A percentile compares a stretch with the other conserved stretches of the same genome.
Conservation (phyloP, 1,140 invertebrate species). For the Bombus pyrosoma region DNA sequence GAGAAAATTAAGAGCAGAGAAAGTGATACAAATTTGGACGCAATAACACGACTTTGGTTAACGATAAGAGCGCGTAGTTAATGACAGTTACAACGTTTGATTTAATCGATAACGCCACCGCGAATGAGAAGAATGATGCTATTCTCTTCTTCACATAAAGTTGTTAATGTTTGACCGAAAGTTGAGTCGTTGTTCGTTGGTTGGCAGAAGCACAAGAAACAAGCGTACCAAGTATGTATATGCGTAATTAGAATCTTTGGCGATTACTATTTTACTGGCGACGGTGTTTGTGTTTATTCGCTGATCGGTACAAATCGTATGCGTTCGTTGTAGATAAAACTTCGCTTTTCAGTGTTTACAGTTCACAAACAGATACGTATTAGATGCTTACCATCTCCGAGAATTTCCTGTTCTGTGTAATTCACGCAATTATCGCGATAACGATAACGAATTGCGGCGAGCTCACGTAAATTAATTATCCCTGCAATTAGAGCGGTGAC, state of each 20-base stretch:
- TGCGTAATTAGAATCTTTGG: too few relatives aligned
- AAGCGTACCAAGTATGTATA: too few relatives aligned
- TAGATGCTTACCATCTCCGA: too few relatives aligned
- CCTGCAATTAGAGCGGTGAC: slow-evolving; percentile 25
- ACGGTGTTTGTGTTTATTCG: too few relatives aligned
- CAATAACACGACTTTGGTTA: not conserved
- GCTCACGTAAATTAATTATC: slow-evolving; percentile 21
- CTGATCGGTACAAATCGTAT: too few relatives aligned
- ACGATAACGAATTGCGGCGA: not conserved
- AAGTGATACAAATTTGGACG: not conserved
- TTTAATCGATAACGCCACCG: not conserved
- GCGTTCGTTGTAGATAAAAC: too few relatives aligned
- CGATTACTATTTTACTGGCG: too few relatives aligned
- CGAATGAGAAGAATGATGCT: not conserved
- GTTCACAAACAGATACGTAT: too few relatives aligned
- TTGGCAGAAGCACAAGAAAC: too few relatives aligned
- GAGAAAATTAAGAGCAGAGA: too few relatives aligned
- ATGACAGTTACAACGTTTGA: not conserved
- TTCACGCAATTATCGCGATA: not conserved
- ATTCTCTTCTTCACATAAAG: not conserved
- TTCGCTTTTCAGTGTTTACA: too few relatives aligned
- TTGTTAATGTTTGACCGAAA: not conserved
- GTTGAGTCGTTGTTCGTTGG: not conserved
- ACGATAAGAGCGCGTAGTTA: not conserved
- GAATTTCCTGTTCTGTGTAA: too few relatives aligned